Conservation (phyloP, 1,140 invertebrate genomes). For the Rhizoglyphus robini region DNA sequence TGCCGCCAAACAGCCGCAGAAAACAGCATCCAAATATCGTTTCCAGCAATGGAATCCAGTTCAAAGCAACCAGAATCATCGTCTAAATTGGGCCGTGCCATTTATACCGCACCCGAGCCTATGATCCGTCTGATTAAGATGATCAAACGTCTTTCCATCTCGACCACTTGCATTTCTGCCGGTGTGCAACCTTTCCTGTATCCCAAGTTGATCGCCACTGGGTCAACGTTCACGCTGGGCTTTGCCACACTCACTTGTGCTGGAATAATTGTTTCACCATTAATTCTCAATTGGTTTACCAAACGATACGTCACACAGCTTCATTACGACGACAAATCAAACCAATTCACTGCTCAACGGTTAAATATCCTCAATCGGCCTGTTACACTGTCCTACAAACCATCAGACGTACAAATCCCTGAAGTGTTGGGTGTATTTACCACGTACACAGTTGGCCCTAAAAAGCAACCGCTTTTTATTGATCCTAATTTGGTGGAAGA, state of each 20-base stretch:
- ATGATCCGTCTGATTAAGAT: constrained; percentile 49
- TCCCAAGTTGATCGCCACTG: constrained; percentile 35
- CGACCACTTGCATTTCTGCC: constrained; percentile 53
- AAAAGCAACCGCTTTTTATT: constrained; percentile 54
- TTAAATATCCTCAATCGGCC: constrained; percentile 20
- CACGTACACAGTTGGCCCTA: constrained; percentile 45
- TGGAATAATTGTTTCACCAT: constrained; percentile 64
- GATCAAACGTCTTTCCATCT: constrained; percentile 65
- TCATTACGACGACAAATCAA: constrained; percentile 45
- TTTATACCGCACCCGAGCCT: constrained; percentile 52
- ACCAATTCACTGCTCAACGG: constrained; percentile 23
- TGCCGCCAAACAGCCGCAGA: too few species aligned
- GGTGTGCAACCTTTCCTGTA: constrained; percentile 55
- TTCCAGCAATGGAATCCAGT: too few species aligned
- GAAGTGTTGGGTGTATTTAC: constrained; percentile 67
- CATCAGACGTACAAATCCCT: constrained; percentile 58
- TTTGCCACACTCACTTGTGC: constrained; percentile 52
- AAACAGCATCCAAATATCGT: too few species aligned
- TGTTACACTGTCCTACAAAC: constrained; percentile 50
- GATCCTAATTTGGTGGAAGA: constrained; percentile 52
- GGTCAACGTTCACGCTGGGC: constrained; percentile 42
- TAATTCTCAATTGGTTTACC: constrained; percentile 62
- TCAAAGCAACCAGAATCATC: background rate
- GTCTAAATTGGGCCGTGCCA: background rate
- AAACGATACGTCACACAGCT: constrained; percentile 70